These are phyloP conservation scores for Drosophila mercatorum DNA, from an alignment of 2,888 invertebrate genomes.

Conservation along the genomic window DNA sequence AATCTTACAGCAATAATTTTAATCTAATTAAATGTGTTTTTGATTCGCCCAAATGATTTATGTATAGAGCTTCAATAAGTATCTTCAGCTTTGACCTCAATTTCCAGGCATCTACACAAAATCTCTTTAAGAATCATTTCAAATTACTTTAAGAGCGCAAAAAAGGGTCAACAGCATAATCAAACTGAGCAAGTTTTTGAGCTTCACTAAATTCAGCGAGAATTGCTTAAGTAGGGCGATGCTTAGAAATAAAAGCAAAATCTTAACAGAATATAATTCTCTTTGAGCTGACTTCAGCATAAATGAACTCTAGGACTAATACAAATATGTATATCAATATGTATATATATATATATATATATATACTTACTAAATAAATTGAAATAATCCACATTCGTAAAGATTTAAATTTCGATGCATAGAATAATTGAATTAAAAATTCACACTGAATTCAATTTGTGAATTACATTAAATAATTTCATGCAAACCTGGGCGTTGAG, in stretches of 20 bases:
- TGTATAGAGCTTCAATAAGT: background rate
- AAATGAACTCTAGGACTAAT: background rate
- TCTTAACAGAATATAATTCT: background rate
- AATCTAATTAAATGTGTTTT: too few relatives aligned
- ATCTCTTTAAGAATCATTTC: background rate
- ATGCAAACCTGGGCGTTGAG: background rate
- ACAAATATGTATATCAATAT: background rate
- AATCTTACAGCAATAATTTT: too few relatives aligned
- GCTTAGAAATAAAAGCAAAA: background rate
- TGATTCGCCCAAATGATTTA: too few relatives aligned
- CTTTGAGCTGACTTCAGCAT: background rate
- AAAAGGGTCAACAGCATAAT: constrained; percentile 2
- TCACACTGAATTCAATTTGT: background rate
- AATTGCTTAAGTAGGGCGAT: background rate
- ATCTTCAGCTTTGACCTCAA: background rate
- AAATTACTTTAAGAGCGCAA: background rate
- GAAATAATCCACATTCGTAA: background rate
- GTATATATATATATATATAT: background rate
- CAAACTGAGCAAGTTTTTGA: background rate
- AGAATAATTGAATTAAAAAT: background rate
- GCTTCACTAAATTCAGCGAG: background rate
- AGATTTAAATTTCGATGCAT: background rate
- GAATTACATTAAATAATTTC: background rate
- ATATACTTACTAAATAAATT: background rate
- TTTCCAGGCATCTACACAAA: background rate